Percentiles rank a stretch among this genome's conserved stretches.
These are phyloP conservation scores for Ciconia nigra DNA, from an alignment of 2,797 vertebrate genomes.

Conservation along the genomic window DNA sequence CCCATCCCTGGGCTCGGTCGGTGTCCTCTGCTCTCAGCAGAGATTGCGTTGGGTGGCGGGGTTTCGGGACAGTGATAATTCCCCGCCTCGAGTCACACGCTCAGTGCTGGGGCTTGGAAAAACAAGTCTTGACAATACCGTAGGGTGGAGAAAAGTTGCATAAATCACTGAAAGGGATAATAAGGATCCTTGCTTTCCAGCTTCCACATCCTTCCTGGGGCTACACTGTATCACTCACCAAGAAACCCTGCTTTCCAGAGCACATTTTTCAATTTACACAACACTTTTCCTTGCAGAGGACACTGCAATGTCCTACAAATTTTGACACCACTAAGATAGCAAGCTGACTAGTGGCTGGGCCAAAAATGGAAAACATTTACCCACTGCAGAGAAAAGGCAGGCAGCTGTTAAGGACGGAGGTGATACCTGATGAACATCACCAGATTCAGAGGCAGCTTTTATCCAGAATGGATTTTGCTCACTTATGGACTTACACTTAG, in stretches of 20 bases:
- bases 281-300: neutral
- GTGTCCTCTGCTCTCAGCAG: neutral
- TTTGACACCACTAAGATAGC: accelerated
- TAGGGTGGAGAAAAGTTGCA: neutral
- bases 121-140: accelerated
- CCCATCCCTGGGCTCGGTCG: accelerated
- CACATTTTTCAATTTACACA: neutral
- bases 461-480: neutral
- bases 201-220: accelerated
- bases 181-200: neutral
- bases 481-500: accelerated
- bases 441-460: neutral
- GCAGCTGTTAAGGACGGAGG: accelerated
- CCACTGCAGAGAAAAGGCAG: neutral
- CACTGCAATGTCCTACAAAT: accelerated
- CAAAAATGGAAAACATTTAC: accelerated
- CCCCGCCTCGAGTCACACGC: accelerated
- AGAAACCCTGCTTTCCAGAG: neutral
- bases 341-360: accelerated
- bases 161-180: neutral
- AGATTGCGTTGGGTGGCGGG: accelerated
- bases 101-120: neutral
- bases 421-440: accelerated
- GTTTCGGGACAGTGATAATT: accelerated
- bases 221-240: accelerated